A percentile compares a stretch with the other conserved stretches of the same genome.
phyloP scores from a whole-genome alignment of 2,888 invertebrate genomes.

The Acleris literana region DNA sequence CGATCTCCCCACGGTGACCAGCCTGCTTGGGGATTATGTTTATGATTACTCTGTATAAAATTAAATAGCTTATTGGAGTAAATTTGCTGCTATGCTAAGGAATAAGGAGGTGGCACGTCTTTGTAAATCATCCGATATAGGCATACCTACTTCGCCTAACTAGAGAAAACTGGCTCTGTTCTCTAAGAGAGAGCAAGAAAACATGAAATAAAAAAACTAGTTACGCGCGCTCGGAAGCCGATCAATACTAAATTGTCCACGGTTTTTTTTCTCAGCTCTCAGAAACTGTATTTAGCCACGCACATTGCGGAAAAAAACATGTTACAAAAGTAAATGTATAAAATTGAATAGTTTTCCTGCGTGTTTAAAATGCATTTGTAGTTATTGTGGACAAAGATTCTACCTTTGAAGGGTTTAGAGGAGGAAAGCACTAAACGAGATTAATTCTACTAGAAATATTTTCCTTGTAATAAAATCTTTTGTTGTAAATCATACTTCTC shows the following conservation, averaged over 20 bases:
- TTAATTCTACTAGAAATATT: too few relatives aligned
- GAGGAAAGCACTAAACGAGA: too few relatives aligned
- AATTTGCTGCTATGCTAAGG: slow-evolving; percentile 2
- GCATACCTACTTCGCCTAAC: slow-evolving; percentile 48
- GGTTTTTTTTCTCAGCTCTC: slow-evolving; percentile 61
- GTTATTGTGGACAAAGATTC: too few relatives aligned
- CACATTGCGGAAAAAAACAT: slow-evolving; percentile 6
- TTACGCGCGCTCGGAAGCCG: slow-evolving; percentile 64
- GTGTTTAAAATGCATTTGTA: too few relatives aligned
- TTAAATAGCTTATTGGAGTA: neutral
- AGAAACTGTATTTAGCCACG: slow-evolving; percentile 56
- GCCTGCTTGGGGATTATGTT: too few relatives aligned
- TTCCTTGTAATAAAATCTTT: too few relatives aligned
- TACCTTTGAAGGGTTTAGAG: too few relatives aligned
- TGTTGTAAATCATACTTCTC: too few relatives aligned
- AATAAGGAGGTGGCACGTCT: slow-evolving; percentile 24
- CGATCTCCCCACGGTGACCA: too few relatives aligned
- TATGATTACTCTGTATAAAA: neutral
- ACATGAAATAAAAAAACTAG: slow-evolving; percentile 58
- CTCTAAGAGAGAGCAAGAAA: slow-evolving; percentile 45
- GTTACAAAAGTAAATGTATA: slow-evolving; percentile 18
- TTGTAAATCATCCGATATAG: slow-evolving; percentile 46
- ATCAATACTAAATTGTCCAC: slow-evolving; percentile 70
- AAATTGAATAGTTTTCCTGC: neutral
- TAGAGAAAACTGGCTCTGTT: slow-evolving; percentile 54